A percentile compares a stretch with the other conserved stretches of the same genome.
phyloP scores from a whole-genome alignment of 2,888 invertebrate genomes.

The Griposia aprilina region DNA sequence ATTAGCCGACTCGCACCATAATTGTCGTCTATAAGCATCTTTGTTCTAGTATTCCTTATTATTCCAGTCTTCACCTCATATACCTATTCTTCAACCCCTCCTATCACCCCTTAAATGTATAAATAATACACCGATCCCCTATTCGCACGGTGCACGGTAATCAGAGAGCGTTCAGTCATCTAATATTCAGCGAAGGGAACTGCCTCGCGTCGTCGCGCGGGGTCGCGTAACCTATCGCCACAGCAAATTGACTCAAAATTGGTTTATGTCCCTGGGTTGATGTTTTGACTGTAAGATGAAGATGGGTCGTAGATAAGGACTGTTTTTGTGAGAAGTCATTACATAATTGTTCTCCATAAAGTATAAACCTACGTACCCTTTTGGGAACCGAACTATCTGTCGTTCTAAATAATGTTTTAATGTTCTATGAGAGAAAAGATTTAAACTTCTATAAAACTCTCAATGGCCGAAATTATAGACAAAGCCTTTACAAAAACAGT shows the following conservation, averaged over 20 bases:
- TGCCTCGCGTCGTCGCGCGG: slow-evolving; percentile 28
- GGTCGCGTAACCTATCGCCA: slow-evolving; percentile 25
- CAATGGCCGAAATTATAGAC: not conserved
- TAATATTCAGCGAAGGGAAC: slow-evolving; percentile 57
- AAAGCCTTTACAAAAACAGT: not conserved
- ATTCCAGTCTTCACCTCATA: not conserved
- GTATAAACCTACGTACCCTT: not conserved
- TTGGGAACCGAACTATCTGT: not conserved
- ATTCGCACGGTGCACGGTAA: slow-evolving; percentile 32
- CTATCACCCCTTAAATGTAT: slow-evolving; percentile 24
- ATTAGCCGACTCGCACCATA: too few species aligned
- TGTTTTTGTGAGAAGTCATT: not conserved
- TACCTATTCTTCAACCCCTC: slow-evolving; percentile 10
- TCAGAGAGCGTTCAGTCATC: slow-evolving; percentile 55
- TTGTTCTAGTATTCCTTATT: not conserved
- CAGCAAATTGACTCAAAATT: slow-evolving; percentile 29
- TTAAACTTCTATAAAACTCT: too few species aligned
- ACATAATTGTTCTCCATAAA: too few species aligned
- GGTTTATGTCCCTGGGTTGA: not conserved
- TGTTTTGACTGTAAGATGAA: not conserved
- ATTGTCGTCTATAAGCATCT: not conserved
- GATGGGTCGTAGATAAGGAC: not conserved
- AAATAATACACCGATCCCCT: slow-evolving; percentile 39
- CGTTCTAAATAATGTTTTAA: not conserved
- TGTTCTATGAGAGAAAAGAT: not conserved